These are phyloP conservation scores for Amiota minor DNA, from an alignment of 2,888 invertebrate genomes.

Conservation along the genomic window DNA sequence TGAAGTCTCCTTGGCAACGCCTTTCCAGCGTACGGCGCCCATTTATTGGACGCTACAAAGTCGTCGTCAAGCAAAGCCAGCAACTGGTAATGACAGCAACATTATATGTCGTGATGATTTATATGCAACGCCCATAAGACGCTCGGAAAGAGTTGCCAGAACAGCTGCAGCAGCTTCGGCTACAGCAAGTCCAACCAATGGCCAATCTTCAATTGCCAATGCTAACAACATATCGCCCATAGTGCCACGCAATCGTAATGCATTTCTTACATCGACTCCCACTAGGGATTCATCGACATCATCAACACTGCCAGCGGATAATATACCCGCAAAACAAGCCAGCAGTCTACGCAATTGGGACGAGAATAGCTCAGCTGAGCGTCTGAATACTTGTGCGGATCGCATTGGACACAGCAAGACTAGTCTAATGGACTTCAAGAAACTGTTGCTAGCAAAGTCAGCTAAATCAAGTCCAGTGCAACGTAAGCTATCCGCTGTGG, in stretches of 20 bases:
- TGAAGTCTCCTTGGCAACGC: constrained; percentile 51
- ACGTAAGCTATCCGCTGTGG: constrained; percentile 83
- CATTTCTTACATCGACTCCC: constrained; percentile 81
- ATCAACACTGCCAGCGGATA: constrained; percentile 45
- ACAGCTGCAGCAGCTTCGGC: constrained; percentile 48
- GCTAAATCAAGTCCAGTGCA: constrained; percentile 78
- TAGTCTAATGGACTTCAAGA: constrained; percentile 88
- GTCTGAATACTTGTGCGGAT: constrained; percentile 77
- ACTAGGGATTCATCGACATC: constrained; percentile 63
- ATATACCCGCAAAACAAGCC: constrained; percentile 66
- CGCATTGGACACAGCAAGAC: constrained; percentile 82
- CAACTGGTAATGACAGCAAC: constrained; percentile 44
- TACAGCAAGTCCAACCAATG: constrained; percentile 20
- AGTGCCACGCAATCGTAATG: constrained; percentile 77
- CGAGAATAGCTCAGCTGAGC: constrained; percentile 67
- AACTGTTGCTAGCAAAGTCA: constrained; percentile 84
- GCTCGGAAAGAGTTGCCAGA: constrained; percentile 66
- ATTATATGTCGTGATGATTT: constrained; percentile 70
- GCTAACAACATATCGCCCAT: constrained; percentile 78
- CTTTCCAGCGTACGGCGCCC: constrained; percentile 73
- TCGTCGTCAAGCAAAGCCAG: constrained; percentile 64
- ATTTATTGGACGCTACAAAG: constrained; percentile 78
- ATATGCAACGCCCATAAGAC: constrained; percentile 71
- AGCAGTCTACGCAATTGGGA: constrained; percentile 60
- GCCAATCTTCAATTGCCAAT: background rate